These are phyloP conservation scores for Cyclophora albipunctata DNA, from an alignment of 2,888 invertebrate species.

Conservation along the genomic window DNA sequence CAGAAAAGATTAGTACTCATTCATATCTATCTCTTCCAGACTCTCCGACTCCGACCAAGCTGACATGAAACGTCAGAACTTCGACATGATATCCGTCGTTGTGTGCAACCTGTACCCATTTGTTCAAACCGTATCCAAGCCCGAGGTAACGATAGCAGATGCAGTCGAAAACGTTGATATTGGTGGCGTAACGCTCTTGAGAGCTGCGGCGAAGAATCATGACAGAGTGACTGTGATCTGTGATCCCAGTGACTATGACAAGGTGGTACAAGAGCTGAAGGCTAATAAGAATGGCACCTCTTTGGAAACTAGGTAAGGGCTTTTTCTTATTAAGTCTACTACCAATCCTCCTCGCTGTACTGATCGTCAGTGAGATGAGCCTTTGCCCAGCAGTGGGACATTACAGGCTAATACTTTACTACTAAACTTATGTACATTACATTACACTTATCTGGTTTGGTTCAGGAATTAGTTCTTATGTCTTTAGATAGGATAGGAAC, in stretches of 20 bases:
- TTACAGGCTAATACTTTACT: no score
- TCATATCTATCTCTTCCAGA: constrained; percentile 44
- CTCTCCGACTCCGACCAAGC: constrained; percentile 83
- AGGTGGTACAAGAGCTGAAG: constrained; percentile 83
- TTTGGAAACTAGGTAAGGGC: constrained; percentile 78
- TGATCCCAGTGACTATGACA: constrained; percentile 91
- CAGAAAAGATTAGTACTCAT: no score
- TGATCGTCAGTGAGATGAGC: no score
- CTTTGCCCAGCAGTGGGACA: no score
- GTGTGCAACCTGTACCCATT: constrained; percentile 98
- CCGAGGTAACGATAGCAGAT: constrained; percentile 86
- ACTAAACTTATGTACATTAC: no score
- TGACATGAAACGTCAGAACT: constrained; percentile 87
- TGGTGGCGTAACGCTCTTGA: constrained; percentile 94
- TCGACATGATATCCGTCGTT: constrained; percentile 88
- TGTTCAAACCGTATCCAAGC: constrained; percentile 87
- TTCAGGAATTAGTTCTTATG: no score
- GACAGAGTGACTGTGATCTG: constrained; percentile 94
- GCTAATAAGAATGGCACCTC: constrained; percentile 79
- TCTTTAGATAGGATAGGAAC: no score
- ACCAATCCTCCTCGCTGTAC: neutral
- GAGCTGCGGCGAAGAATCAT: constrained; percentile 98
- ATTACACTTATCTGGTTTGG: no score
- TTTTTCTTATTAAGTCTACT: neutral
- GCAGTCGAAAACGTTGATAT: constrained; percentile 98